Evolutionary conservation across 2,888 invertebrate genomes (phyloP), one percentile per base, ranked within the genome.

Genomic region (Metellina segmentata): DNA sequence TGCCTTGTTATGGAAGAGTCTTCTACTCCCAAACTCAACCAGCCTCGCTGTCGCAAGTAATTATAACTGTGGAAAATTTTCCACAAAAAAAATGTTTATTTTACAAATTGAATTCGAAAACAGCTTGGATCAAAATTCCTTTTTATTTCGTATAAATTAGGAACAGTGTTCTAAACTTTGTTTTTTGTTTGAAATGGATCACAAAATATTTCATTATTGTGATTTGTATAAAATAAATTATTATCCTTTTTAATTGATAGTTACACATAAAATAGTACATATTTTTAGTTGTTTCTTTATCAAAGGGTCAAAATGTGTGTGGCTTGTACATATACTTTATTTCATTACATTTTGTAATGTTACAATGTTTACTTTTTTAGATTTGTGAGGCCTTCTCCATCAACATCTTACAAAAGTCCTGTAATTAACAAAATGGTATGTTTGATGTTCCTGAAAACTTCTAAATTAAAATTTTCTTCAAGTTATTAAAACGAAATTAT

Each of bases 391-490:
- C 85, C 90, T n/a, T n/a, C n/a, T 34, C 74, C 85, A 20, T 72
- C 89, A 11, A 70, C 89, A 11, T 70, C 90, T 70, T 75, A 53
- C 72, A 81, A 81, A 82, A 91, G 91, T 53, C 91, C 91, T 49
- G 19, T 91, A 13, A 51, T 91, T 9, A 81, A 78, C n/a, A 69
- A 75, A 48, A 52, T 20, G 11, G 91, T 86, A 52, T 52, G 81
- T 74, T 48, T 7, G 52, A 71, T 72, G 72, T 72, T 72, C 13
- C 13, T 61, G 20, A 61, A 61, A 61, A 61, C 8, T 61, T 8
- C 11, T 6, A 5, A 61, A 61, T 61, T 61, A 61, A 61, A 61
- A 61, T 61, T 9, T 61, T 61, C 13, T 34, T 34, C 0, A 61
- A 0, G 7, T 61, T 61, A 8, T 61, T 61, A 0, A 61, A 61